These are phyloP conservation scores for Callinectes sapidus DNA, from an alignment of 2,888 invertebrate genomes.

Conservation along the genomic window DNA sequence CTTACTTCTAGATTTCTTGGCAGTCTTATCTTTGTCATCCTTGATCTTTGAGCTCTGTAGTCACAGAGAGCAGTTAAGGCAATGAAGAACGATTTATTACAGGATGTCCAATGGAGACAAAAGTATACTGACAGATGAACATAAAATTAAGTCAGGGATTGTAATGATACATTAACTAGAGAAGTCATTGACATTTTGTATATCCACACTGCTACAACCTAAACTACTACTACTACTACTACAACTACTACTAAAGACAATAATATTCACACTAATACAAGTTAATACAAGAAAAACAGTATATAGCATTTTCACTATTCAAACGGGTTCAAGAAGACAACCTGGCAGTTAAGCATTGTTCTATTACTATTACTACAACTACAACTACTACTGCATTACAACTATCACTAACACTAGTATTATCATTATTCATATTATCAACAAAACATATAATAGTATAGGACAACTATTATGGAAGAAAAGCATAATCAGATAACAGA, in stretches of 20 bases:
- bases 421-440: too few relatives aligned
- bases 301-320: too few relatives aligned
- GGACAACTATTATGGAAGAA: too few relatives aligned
- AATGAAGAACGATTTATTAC: background rate
- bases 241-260: background rate
- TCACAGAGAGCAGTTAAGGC: background rate
- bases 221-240: background rate
- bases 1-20: slow-evolving; percentile 49
- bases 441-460: too few relatives aligned
- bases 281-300: too few relatives aligned
- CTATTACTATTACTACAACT: too few relatives aligned
- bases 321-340: too few relatives aligned
- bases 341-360: too few relatives aligned
- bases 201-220: background rate
- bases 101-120: background rate
- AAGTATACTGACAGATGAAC: background rate
- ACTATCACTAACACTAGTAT: too few relatives aligned
- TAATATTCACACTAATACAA: too few relatives aligned
- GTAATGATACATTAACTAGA: background rate
- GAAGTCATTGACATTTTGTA: background rate
- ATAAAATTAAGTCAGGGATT: background rate
- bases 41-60: slow-evolving; percentile 62
- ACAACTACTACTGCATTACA: too few relatives aligned
- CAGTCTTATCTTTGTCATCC: slow-evolving; percentile 62
- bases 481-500: too few relatives aligned